Conservation (phyloP, 1,140 invertebrate genomes). For the Calephelis virginiensis region DNA sequence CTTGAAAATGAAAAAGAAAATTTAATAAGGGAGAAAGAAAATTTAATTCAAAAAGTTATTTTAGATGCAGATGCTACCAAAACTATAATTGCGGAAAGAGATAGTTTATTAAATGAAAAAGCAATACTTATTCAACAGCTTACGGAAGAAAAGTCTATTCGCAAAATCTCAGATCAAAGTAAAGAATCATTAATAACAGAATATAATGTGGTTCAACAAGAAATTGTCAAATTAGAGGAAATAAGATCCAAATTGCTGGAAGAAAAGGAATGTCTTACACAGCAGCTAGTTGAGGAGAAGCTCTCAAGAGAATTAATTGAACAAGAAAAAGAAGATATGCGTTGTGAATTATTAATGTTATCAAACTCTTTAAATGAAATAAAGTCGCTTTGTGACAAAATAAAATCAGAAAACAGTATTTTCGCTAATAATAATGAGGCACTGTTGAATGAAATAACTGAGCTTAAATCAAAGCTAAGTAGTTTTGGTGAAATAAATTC, state of each 20-base stretch:
- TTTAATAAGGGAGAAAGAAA: constrained; percentile 27
- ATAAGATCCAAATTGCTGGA: constrained; percentile 27
- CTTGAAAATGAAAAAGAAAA: constrained; percentile 37
- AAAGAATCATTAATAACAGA: constrained; percentile 31
- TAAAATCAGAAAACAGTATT: constrained; percentile 22
- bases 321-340: constrained; percentile 30
- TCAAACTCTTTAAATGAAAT: not conserved
- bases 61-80: constrained; percentile 21
- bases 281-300: constrained; percentile 40
- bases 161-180: constrained; percentile 33
- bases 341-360: not conserved
- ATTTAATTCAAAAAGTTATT: constrained; percentile 25
- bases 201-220: constrained; percentile 25
- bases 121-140: constrained; percentile 35
- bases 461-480: constrained; percentile 17
- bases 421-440: not conserved
- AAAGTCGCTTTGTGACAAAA: constrained; percentile 2
- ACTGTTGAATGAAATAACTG: constrained; percentile 31
- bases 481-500: not conserved
- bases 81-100: constrained; percentile 31
- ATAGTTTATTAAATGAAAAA: constrained; percentile 39
- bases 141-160: constrained; percentile 35
- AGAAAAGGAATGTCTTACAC: constrained; percentile 40
- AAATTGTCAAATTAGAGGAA: constrained; percentile 27
- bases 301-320: constrained; percentile 32